A percentile compares a stretch with the other conserved stretches of the same genome.
Conservation (phyloP, 2,797 vertebrate species). For the Microctenopoma steveboyesi region DNA sequence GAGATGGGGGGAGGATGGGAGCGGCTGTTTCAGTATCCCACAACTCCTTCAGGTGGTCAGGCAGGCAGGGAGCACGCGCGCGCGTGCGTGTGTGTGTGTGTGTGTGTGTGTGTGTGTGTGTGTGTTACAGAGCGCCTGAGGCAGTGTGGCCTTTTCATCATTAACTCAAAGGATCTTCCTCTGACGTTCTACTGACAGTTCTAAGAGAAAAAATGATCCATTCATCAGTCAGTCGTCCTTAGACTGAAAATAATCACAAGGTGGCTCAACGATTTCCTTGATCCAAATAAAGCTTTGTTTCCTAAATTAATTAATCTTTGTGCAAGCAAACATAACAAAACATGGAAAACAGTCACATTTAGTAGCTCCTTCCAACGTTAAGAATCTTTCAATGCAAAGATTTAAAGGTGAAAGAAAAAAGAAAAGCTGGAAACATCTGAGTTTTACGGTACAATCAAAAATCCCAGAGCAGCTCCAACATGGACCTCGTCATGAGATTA, state of each 20-base stretch:
- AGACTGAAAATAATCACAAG: not conserved
- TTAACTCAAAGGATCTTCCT: slow-evolving; percentile 51
- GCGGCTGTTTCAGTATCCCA: slow-evolving; percentile 51
- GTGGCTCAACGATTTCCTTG: not conserved
- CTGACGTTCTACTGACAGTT: not conserved
- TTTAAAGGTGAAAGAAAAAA: no score
- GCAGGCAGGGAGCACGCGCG: slow-evolving; percentile 17
- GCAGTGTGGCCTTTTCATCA: slow-evolving; percentile 44
- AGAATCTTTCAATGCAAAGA: not conserved
- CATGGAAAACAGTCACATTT: not conserved
- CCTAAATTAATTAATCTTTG: not conserved
- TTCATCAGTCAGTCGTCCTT: not conserved
- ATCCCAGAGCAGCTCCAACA: no score
- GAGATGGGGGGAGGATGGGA: slow-evolving; percentile 40
- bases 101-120: not conserved
- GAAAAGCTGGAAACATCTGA: no score
- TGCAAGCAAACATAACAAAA: not conserved
- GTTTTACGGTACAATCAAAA: no score
- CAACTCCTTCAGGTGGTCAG: slow-evolving; percentile 72
- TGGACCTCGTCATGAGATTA: no score
- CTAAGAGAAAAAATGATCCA: not conserved
- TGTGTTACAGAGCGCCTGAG: slow-evolving; percentile 59
- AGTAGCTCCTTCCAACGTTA: not conserved
- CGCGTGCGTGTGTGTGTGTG: slow-evolving; percentile 6
- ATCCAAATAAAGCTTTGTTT: not conserved